phyloP scores from a whole-genome alignment of 1,140 invertebrate genomes.

The Pseudomyrmex dendroicus region DNA sequence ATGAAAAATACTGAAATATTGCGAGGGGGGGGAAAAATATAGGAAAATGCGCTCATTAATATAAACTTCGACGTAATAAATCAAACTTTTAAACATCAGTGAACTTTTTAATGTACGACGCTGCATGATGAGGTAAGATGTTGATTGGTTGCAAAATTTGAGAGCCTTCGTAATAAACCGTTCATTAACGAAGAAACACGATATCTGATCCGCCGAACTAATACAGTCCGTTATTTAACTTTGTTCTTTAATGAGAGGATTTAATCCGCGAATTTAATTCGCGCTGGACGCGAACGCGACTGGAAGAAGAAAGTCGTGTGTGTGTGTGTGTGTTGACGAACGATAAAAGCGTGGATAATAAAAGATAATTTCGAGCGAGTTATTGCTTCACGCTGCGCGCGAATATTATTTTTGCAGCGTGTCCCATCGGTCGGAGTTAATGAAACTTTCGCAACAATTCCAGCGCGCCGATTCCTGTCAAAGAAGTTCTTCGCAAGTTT shows the following conservation, averaged over 20 bases:
- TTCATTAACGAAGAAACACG: too few species aligned
- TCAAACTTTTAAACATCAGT: too few species aligned
- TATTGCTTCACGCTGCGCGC: conserved; percentile 18
- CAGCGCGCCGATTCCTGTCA: conserved; percentile 22
- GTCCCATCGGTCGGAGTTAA: conserved; percentile 26
- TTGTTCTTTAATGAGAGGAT: too few species aligned
- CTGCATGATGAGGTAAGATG: too few species aligned
- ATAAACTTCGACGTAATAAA: not conserved
- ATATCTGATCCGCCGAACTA: too few species aligned
- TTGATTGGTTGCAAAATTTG: too few species aligned
- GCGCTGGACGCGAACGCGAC: too few species aligned
- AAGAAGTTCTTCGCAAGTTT: conserved; percentile 13
- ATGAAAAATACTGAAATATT: conserved; percentile 19
- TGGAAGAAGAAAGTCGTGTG: too few species aligned
- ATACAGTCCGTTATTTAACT: too few species aligned
- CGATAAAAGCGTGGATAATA: not conserved
- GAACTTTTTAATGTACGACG: too few species aligned
- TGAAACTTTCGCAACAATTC: conserved; percentile 40
- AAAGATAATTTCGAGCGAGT: conserved; percentile 17
- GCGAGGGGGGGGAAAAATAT: not conserved
- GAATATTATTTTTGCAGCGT: conserved; percentile 47
- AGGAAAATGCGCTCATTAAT: not conserved
- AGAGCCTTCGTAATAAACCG: too few species aligned
- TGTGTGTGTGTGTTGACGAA: not conserved
- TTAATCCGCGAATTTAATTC: too few species aligned